Evolutionary conservation across 2,888 invertebrate species (phyloP).

Genomic region (Allophyes oxyacanthae): DNA sequence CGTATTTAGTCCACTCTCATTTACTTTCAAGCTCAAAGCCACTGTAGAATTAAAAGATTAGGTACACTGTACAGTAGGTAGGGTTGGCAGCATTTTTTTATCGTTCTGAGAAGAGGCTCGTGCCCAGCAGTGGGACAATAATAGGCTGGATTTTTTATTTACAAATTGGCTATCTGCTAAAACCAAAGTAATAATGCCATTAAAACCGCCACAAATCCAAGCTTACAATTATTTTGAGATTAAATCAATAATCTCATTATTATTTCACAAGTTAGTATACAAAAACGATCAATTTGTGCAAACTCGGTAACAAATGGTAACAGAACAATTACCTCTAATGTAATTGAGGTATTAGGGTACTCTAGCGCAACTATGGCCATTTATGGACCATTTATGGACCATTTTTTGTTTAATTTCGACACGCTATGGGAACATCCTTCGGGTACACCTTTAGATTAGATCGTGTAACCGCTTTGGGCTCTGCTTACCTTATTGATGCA

Average conservation of each 20-base stretch:
- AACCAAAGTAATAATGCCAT: too few species aligned
- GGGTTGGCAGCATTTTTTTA: too few species aligned
- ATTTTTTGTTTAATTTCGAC: slow-evolving; percentile 43
- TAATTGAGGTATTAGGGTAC: slow-evolving; percentile 33
- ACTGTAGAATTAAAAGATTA: too few species aligned
- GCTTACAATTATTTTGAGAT: too few species aligned
- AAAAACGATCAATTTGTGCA: slow-evolving; percentile 24
- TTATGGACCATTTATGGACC: slow-evolving; percentile 12
- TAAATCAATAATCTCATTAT: slow-evolving; percentile 15
- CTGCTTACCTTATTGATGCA: slow-evolving; percentile 36
- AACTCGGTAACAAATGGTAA: slow-evolving; percentile 21
- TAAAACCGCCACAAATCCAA: too few species aligned
- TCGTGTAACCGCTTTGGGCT: slow-evolving; percentile 24
- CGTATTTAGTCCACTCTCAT: too few species aligned
- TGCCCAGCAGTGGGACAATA: too few species aligned
- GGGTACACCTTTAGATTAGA: slow-evolving; percentile 30
- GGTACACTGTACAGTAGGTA: too few species aligned
- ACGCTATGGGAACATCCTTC: slow-evolving; percentile 52
- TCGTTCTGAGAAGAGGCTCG: too few species aligned
- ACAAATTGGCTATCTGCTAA: too few species aligned
- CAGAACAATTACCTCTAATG: slow-evolving; percentile 19
- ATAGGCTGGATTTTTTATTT: too few species aligned
- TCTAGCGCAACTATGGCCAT: slow-evolving; percentile 21
- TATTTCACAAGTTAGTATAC: slow-evolving; percentile 3
- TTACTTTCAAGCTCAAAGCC: too few species aligned